Evolutionary conservation across 2,888 invertebrate genomes (phyloP).

Genomic region (Enchytraeus crypticus): DNA sequence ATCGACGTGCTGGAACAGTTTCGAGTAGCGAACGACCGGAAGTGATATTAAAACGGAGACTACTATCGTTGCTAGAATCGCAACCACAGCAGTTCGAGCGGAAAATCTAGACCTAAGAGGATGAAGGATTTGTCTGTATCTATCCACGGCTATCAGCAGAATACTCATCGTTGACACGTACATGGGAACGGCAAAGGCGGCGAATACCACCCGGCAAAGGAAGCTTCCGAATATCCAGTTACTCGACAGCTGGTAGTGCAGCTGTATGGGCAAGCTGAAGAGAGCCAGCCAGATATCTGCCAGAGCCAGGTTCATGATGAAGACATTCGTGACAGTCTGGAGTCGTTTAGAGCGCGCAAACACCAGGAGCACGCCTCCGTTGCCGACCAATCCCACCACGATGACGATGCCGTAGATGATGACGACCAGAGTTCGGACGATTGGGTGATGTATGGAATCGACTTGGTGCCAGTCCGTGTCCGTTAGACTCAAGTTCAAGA

Average conservation of each 20-base stretch:
- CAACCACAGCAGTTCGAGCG: conserved; percentile 31
- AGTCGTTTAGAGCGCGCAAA: conserved; percentile 35
- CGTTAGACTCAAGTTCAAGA: conserved; percentile 26
- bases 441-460: conserved; percentile 33
- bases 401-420: conserved; percentile 38
- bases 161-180: conserved; percentile 44
- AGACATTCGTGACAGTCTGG: conserved; percentile 42
- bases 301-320: conserved; percentile 40
- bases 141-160: conserved; percentile 43
- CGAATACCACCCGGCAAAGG: conserved; percentile 40
- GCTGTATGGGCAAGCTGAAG: conserved; percentile 43
- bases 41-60: conserved; percentile 36
- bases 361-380: conserved; percentile 37
- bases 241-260: conserved; percentile 43
- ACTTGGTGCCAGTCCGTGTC: conserved; percentile 30
- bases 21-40: conserved; percentile 39
- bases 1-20: conserved; percentile 30
- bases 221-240: conserved; percentile 41
- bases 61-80: conserved; percentile 32
- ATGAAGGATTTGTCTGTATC: conserved; percentile 44
- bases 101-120: conserved; percentile 39
- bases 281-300: conserved; percentile 42
- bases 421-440: conserved; percentile 36
- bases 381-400: conserved; percentile 39
- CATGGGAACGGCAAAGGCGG: conserved; percentile 44